These are phyloP conservation scores for Eucera pruinosa DNA, from an alignment of 2,888 invertebrate genomes.

Conservation along the genomic window DNA sequence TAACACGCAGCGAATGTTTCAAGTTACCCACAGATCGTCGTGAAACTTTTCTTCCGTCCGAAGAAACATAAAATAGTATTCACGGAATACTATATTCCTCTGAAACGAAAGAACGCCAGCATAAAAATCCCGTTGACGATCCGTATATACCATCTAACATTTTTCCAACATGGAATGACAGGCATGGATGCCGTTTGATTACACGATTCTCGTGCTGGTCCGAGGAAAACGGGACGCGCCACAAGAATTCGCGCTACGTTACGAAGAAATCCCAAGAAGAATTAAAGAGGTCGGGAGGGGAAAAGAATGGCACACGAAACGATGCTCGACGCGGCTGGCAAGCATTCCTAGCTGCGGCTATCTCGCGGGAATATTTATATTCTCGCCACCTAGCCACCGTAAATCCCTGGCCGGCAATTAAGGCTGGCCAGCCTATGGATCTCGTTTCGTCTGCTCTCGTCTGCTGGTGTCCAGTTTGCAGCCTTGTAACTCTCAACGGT, in stretches of 20 bases:
- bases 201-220: conserved; percentile 13
- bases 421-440: conserved; percentile 71
- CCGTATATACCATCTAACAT: neutral
- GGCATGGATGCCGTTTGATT: conserved; percentile 35
- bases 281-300: conserved; percentile 51
- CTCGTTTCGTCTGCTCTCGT: conserved; percentile 63
- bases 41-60: too few species aligned
- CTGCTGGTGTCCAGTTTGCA: conserved; percentile 42
- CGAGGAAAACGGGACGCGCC: conserved; percentile 25
- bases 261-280: conserved; percentile 54
- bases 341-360: conserved; percentile 56
- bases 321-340: conserved; percentile 43
- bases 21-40: too few species aligned
- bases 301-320: conserved; percentile 56
- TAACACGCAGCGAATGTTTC: too few species aligned
- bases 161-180: neutral
- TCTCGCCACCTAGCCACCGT: conserved; percentile 74
- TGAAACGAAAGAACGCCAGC: neutral
- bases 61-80: too few species aligned
- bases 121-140: conserved; percentile 14
- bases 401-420: conserved; percentile 79
- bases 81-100: neutral
- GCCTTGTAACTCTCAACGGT: conserved; percentile 72
- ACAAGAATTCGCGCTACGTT: conserved; percentile 52
- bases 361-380: conserved; percentile 76